These are phyloP conservation scores for Opisthocomus hoazin DNA, from an alignment of 2,113 vertebrate species.

Conservation along the genomic window DNA sequence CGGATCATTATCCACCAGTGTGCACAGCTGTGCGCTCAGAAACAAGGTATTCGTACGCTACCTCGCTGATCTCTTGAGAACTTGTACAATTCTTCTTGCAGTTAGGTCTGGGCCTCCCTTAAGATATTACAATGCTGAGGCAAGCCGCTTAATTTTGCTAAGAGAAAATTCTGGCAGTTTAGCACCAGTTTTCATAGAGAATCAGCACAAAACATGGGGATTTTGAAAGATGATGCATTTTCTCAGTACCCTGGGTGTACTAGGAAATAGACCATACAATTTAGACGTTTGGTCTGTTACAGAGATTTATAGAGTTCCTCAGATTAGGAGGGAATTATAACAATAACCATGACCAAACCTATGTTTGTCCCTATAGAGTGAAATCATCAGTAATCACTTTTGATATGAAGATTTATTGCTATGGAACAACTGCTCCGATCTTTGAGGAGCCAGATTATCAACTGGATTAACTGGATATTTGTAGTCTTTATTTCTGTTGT, in stretches of 20 bases:
- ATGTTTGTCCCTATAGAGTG: background rate
- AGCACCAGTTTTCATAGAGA: background rate
- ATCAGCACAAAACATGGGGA: constrained; percentile 5
- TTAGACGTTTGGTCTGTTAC: background rate
- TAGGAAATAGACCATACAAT: background rate
- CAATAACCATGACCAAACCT: background rate
- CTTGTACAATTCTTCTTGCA: background rate
- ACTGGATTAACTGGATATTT: background rate
- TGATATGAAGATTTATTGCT: background rate
- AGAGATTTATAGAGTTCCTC: background rate
- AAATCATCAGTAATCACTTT: background rate
- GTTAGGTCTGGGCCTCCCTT: background rate
- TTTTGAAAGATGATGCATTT: constrained; percentile 1
- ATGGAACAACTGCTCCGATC: background rate
- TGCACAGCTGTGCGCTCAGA: background rate
- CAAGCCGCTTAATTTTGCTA: background rate
- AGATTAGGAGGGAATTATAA: background rate
- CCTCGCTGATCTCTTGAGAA: constrained; percentile 46
- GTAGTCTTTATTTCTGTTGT: background rate
- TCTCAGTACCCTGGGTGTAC: background rate
- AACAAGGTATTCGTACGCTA: background rate
- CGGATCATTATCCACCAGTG: background rate
- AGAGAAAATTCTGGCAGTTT: background rate
- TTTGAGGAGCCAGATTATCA: background rate
- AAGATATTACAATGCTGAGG: background rate